Conservation (phyloP, 2,888 invertebrate species). For the Selenia dentaria region DNA sequence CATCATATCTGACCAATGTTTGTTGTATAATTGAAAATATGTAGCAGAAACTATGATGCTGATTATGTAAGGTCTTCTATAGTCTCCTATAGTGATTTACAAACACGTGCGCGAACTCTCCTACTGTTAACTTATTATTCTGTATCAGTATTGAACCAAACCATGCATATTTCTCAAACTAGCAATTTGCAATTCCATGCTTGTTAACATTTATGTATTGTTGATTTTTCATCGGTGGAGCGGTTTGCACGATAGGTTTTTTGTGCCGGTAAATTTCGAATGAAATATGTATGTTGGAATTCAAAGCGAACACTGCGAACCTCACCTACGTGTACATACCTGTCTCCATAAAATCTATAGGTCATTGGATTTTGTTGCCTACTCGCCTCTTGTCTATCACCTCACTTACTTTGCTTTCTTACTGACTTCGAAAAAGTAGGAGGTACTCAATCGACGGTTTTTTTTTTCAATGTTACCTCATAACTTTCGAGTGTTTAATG, state of each 20-base stretch:
- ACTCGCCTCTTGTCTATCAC: no score
- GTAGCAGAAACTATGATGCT: no score
- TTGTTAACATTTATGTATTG: constrained; percentile 10
- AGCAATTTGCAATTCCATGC: constrained; percentile 25
- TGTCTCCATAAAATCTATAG: no score
- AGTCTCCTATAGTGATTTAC: no score
- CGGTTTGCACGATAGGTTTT: constrained; percentile 5
- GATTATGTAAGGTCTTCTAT: no score
- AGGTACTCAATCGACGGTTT: no score
- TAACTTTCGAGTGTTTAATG: not conserved
- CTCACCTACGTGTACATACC: no score
- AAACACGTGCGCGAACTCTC: no score
- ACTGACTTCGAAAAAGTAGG: not conserved
- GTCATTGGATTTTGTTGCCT: no score
- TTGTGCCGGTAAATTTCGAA: not conserved
- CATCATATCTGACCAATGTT: no score
- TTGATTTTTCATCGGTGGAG: constrained; percentile 6
- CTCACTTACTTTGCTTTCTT: not conserved
- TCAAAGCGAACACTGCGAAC: not conserved
- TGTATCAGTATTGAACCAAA: not conserved
- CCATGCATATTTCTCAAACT: constrained; percentile 10
- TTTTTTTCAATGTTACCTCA: no score
- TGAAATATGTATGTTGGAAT: not conserved
- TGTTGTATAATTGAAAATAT: no score
- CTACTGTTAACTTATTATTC: not conserved